Evolutionary conservation across 1,140 invertebrate species (phyloP).

Genomic region (Heliconius eleuchia): DNA sequence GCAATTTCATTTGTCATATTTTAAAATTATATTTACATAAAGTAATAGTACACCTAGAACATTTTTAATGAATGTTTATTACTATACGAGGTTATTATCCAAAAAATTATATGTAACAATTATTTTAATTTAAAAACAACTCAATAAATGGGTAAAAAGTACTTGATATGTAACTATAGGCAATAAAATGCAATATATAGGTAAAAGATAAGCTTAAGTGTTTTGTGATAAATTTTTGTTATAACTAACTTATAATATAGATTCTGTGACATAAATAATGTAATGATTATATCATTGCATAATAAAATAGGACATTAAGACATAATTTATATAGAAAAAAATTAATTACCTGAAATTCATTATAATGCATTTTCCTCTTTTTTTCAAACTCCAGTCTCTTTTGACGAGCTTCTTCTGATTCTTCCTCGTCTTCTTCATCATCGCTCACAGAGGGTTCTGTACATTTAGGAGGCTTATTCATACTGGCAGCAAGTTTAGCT

Average conservation of each 20-base stretch:
- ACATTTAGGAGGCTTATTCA: conserved; percentile 75
- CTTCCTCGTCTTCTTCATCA: conserved; percentile 84
- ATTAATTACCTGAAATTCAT: conserved; percentile 92
- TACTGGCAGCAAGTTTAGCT: conserved; percentile 84
- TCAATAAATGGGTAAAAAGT: neutral
- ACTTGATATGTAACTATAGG: neutral
- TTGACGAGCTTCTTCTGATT: conserved; percentile 85
- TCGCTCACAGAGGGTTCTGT: conserved; percentile 80
- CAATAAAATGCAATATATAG: neutral
- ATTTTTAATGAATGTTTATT: neutral
- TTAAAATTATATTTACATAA: neutral
- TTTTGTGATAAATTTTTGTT: neutral
- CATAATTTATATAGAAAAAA: neutral
- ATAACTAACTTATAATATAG: neutral
- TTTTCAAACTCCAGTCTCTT: conserved; percentile 91
- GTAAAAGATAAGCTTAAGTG: conserved; percentile 13
- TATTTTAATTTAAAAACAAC: neutral
- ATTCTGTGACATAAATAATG: neutral
- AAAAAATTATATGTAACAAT: neutral
- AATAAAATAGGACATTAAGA: neutral
- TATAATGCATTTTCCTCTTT: conserved; percentile 98
- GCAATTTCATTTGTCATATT: neutral
- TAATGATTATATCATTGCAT: no score
- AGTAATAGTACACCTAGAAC: neutral
- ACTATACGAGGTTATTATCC: neutral